A percentile compares a stretch with the other conserved stretches of the same genome.
phyloP scores from a whole-genome alignment of 2,888 invertebrate species.

The Gnatocerus cornutus region DNA sequence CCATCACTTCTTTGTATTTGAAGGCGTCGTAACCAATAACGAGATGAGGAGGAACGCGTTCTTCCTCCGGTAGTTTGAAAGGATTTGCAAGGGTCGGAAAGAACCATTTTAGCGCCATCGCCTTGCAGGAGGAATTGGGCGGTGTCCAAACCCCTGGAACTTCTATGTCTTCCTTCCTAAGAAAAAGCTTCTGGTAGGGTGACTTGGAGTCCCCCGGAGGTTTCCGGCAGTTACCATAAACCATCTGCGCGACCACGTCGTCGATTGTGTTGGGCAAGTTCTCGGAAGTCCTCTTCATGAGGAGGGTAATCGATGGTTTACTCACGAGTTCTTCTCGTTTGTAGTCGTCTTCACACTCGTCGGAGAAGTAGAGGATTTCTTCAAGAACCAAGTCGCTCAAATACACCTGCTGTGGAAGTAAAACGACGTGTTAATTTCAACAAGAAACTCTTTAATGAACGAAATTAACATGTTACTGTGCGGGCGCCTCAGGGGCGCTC shows the following conservation, averaged over 20 bases:
- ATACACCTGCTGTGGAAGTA: constrained; percentile 34
- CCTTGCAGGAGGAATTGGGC: constrained; percentile 66
- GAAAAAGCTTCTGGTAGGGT: constrained; percentile 56
- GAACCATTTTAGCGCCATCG: constrained; percentile 67
- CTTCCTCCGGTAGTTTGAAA: constrained; percentile 75
- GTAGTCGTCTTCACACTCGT: constrained; percentile 48
- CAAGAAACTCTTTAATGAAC: no score
- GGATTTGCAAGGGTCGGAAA: constrained; percentile 73
- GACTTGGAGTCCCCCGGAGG: constrained; percentile 65
- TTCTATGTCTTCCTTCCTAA: constrained; percentile 49
- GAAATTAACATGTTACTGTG: no score
- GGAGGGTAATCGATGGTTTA: constrained; percentile 56
- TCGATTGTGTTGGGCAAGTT: constrained; percentile 62
- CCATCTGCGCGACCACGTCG: constrained; percentile 63
- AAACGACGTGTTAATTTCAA: neutral
- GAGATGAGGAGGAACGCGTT: constrained; percentile 78
- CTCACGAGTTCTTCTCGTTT: constrained; percentile 57
- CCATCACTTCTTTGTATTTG: constrained; percentile 78
- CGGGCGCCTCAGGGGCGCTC: constrained; percentile 5
- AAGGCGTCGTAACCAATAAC: constrained; percentile 81
- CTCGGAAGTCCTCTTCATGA: constrained; percentile 60
- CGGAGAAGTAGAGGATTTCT: constrained; percentile 65
- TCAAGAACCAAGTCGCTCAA: constrained; percentile 62
- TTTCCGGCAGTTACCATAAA: constrained; percentile 64
- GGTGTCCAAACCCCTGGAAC: constrained; percentile 71